phyloP scores from a whole-genome alignment of 2,888 invertebrate species.

The Cephus runcator region DNA sequence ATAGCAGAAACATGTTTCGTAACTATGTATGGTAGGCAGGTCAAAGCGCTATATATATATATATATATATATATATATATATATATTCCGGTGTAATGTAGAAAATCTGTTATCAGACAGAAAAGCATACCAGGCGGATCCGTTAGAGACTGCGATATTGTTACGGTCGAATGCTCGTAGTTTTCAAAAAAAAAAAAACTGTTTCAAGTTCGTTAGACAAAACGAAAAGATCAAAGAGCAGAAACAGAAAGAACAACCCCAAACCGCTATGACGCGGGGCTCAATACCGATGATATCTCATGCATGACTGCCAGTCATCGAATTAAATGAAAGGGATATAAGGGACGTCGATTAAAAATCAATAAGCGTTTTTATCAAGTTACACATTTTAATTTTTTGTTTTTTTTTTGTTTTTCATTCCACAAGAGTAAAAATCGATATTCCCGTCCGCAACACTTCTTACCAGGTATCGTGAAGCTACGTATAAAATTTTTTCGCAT shows the following conservation, averaged over 20 bases:
- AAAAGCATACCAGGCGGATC: background rate
- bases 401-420: background rate
- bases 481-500: background rate
- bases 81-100: background rate
- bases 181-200: background rate
- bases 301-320: background rate
- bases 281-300: background rate
- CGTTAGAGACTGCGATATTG: background rate
- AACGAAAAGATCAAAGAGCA: background rate
- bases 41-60: background rate
- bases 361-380: background rate
- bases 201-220: background rate
- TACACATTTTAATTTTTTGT: background rate
- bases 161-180: background rate
- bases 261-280: background rate
- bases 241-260: background rate
- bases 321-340: background rate
- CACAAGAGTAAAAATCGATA: background rate
- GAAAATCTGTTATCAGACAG: background rate
- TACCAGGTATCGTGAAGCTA: background rate
- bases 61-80: no score
- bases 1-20: constrained; percentile 27
- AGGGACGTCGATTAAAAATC: background rate
- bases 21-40: background rate
- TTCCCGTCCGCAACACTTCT: background rate